phyloP scores from a whole-genome alignment of 2,888 invertebrate species.

The Caenorhabditis sp. region DNA sequence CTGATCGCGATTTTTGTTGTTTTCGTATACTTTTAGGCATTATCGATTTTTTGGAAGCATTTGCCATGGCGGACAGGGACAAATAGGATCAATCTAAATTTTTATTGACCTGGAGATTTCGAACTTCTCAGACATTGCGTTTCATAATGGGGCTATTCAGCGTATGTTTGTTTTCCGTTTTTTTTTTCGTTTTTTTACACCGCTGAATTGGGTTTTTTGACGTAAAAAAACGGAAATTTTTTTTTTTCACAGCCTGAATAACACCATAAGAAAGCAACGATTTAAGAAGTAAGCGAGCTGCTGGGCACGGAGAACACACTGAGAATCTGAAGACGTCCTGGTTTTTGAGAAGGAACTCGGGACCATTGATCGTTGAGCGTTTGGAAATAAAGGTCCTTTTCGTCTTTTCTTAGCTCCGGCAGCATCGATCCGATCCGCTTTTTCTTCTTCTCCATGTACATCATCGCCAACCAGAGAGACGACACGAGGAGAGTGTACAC shows the following conservation, averaged over 20 bases:
- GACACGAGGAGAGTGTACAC: constrained; percentile 38
- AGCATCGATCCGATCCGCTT: constrained; percentile 22
- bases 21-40: too few relatives aligned
- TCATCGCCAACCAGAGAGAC: constrained; percentile 21
- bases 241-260: too few relatives aligned
- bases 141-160: too few relatives aligned
- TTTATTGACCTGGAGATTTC: too few relatives aligned
- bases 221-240: not conserved
- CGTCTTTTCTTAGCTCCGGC: constrained; percentile 21
- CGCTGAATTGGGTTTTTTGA: not conserved
- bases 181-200: not conserved
- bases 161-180: too few relatives aligned
- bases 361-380: constrained; percentile 44
- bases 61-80: too few relatives aligned
- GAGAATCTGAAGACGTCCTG: constrained; percentile 18
- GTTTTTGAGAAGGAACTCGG: constrained; percentile 28
- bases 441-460: constrained; percentile 33
- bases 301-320: constrained; percentile 31
- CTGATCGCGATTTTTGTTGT: too few relatives aligned
- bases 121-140: too few relatives aligned
- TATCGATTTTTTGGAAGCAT: too few relatives aligned
- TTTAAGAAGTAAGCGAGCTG: constrained; percentile 20
- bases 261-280: too few relatives aligned
- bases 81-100: not conserved
- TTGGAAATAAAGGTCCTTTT: constrained; percentile 44